Percentiles rank a stretch among this genome's conserved stretches.
Evolutionary conservation across 2,113 vertebrate species (phyloP).

Genomic region (Gymnorhina tibicen): DNA sequence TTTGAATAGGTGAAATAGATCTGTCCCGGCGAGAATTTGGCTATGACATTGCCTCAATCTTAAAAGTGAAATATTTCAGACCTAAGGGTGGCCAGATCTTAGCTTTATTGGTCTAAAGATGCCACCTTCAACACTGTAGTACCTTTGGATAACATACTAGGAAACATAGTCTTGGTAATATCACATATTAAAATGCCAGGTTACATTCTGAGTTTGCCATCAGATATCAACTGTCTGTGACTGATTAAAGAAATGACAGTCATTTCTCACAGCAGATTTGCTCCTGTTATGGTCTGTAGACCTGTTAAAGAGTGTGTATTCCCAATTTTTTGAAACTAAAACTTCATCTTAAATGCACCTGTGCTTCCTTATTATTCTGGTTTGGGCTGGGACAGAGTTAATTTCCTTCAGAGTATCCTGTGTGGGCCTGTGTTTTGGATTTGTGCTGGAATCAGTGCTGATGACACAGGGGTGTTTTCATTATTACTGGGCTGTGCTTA

Average conservation of each 20-base stretch:
- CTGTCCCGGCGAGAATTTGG: background rate
- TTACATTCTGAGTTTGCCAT: background rate
- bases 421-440: background rate
- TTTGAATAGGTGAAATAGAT: background rate
- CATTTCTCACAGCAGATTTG: background rate
- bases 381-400: background rate
- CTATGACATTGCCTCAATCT: background rate
- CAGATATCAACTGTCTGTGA: background rate
- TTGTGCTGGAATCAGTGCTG: background rate
- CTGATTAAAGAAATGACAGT: background rate
- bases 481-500: background rate
- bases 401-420: background rate
- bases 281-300: background rate
- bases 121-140: background rate
- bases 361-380: background rate
- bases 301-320: background rate
- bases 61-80: background rate
- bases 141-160: background rate
- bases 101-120: background rate
- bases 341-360: background rate
- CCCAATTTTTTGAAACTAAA: background rate
- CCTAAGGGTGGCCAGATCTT: background rate
- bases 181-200: background rate
- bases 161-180: background rate
- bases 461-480: background rate